Percentiles rank a stretch among this genome's conserved stretches.
phyloP scores from a whole-genome alignment of 2,888 invertebrate species.

The Eristalis pertinax region DNA sequence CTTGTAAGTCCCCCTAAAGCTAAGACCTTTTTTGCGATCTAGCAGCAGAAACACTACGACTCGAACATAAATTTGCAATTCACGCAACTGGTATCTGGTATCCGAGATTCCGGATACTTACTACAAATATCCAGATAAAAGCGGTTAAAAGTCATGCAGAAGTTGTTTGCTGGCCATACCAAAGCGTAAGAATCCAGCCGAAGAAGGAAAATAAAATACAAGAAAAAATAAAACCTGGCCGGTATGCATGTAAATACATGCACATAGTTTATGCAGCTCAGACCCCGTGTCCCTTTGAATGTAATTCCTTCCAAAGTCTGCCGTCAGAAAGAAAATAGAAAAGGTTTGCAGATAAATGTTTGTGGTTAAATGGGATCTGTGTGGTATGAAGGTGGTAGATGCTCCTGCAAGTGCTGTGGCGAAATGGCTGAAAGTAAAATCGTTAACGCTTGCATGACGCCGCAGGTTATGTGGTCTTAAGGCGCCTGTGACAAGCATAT shows the following conservation, averaged over 20 bases:
- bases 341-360: conserved; percentile 14
- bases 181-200: conserved; percentile 14
- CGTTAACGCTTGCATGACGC: neutral
- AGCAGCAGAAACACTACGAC: conserved; percentile 19
- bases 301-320: neutral
- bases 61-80: conserved; percentile 49
- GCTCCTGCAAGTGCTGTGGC: conserved; percentile 8
- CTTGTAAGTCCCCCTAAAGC: neutral
- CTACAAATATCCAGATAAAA: conserved; percentile 69
- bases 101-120: conserved; percentile 60
- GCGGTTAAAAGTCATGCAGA: conserved; percentile 63
- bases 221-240: neutral
- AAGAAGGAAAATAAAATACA: conserved; percentile 15
- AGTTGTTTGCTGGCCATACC: conserved; percentile 36
- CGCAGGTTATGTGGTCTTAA: conserved; percentile 31
- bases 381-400: conserved; percentile 43
- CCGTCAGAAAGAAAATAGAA: neutral
- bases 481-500: conserved; percentile 16
- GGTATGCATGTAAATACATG: neutral
- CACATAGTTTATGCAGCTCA: neutral
- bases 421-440: neutral
- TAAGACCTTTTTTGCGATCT: conserved; percentile 10
- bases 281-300: neutral
- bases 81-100: conserved; percentile 31
- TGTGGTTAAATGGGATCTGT: too few species aligned